phyloP scores from a whole-genome alignment of 2,113 vertebrate genomes.

The Caranx melampygus region DNA sequence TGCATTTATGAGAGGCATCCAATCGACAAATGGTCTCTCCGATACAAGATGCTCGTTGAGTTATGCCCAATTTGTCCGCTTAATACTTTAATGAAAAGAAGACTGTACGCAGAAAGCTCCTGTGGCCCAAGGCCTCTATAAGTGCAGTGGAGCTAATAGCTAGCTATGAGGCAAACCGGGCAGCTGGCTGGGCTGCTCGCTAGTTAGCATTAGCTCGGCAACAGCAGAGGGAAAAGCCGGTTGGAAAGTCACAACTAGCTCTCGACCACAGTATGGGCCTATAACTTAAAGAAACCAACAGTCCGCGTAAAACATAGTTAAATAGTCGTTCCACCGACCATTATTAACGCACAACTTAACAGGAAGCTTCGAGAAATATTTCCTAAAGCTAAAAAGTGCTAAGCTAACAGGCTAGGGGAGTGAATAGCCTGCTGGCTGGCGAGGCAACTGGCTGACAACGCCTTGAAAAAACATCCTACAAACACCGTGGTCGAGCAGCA shows the following conservation, averaged over 20 bases:
- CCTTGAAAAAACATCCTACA: conserved; percentile 76
- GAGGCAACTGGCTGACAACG: conserved; percentile 81
- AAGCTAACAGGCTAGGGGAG: conserved; percentile 76
- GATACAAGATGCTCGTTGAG: background rate
- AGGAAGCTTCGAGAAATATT: conserved; percentile 56
- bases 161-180: conserved; percentile 56
- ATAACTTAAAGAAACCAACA: background rate
- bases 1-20: background rate
- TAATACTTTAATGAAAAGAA: conserved; percentile 40
- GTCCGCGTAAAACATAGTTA: background rate
- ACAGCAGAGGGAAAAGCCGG: conserved; percentile 78
- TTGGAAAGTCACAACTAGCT: conserved; percentile 71
- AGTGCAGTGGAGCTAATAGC: conserved; percentile 54
- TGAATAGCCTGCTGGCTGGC: conserved; percentile 78
- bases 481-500: conserved; percentile 31
- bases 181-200: conserved; percentile 59
- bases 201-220: conserved; percentile 73
- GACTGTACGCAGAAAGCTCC: conserved; percentile 40
- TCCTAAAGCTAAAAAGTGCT: conserved; percentile 74
- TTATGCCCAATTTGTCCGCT: conserved; percentile 21
- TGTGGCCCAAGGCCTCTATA: conserved; percentile 65
- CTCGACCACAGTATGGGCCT: background rate
- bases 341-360: background rate
- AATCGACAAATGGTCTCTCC: background rate
- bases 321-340: accelerated